A percentile compares a stretch with the other conserved stretches of the same genome.
These are phyloP conservation scores for Euura lappo DNA, from an alignment of 1,140 invertebrate genomes.

Conservation along the genomic window DNA sequence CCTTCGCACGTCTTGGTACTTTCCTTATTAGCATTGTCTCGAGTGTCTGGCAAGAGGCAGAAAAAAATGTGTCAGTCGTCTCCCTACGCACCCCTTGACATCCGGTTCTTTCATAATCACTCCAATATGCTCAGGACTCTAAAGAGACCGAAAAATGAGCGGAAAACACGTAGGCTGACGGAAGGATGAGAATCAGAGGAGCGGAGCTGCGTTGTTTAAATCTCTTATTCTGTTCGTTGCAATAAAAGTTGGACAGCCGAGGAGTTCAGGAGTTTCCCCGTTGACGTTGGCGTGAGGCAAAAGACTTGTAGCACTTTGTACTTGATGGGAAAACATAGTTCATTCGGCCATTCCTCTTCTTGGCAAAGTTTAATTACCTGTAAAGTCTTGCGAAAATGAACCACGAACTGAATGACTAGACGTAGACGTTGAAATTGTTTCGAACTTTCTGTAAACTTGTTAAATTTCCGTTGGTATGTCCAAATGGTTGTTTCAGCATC, in stretches of 20 bases:
- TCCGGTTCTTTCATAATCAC: neutral
- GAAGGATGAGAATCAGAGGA: neutral
- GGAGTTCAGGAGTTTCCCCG: no score
- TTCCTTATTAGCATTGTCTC: slow-evolving; percentile 42
- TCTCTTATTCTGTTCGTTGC: neutral
- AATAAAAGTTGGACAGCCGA: no score
- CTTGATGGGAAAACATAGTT: neutral
- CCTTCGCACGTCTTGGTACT: slow-evolving; percentile 16
- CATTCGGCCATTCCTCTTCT: neutral
- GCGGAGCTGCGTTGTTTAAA: neutral
- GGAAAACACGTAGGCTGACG: neutral
- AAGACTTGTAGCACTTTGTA: neutral
- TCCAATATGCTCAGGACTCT: neutral
- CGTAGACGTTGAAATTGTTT: neutral
- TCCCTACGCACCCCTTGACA: no score
- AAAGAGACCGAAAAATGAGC: neutral
- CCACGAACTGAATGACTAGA: neutral
- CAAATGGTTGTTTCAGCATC: no score
- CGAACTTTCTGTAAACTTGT: neutral
- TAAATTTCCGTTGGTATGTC: no score
- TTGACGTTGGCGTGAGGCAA: no score
- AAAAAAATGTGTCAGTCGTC: neutral
- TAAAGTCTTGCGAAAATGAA: neutral
- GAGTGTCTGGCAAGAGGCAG: slow-evolving; percentile 24
- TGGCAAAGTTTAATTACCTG: neutral